Base-by-base conservation (phyloP, 1,140 invertebrate genomes). In the Ephestia elutella region DNA sequence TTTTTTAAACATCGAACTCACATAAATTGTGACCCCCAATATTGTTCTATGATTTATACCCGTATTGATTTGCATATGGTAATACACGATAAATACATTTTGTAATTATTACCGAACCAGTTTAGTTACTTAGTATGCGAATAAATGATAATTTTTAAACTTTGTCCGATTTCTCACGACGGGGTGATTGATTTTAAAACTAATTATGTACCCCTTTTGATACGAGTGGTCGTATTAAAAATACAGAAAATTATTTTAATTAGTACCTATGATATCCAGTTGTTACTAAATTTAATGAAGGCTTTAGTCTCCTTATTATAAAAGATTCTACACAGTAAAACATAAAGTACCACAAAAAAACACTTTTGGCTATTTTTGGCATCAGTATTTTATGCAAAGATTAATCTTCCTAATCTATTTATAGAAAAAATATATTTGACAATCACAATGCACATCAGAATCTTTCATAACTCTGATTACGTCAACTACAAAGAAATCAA, bases 31-130 rank as follows among this genome's bases (percentile, higher is more conserved):
- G 62, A 65, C 71, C 69, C n/a, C 72, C 68, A 59, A 75, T 70
- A 83, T 86, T 86, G 79, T 87, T 85, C 81, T 85, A 76, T 84
- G 81, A 85, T 85, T 85, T 86, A 84, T 82, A 70, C 76, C 62
- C 64, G 63, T 63, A 73, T 74, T 67, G 73, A 78, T 71, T 60
- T 71, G 71, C 71, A 75, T 86, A 87, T 82, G 84, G 62, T 78
- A 83, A 82, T 86, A 64, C 77, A 71, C 21, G 18, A 71, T 72
- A 69, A 75, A 78, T 80, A 79, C 82, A 79, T 76, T 78, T 79
- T 78, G 69, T 68, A 79, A 81, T 78, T 81, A 80, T 80, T 76
- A 74, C 35, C 62, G 73, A 67, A 67, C 70, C 73, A 68, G 73
- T 73, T 65, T 54, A 54, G 59, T 65, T 80, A 67, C 67, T 87